These are phyloP conservation scores for Pogoniulus pusillus DNA, from an alignment of 2,797 vertebrate genomes.

Conservation along the genomic window DNA sequence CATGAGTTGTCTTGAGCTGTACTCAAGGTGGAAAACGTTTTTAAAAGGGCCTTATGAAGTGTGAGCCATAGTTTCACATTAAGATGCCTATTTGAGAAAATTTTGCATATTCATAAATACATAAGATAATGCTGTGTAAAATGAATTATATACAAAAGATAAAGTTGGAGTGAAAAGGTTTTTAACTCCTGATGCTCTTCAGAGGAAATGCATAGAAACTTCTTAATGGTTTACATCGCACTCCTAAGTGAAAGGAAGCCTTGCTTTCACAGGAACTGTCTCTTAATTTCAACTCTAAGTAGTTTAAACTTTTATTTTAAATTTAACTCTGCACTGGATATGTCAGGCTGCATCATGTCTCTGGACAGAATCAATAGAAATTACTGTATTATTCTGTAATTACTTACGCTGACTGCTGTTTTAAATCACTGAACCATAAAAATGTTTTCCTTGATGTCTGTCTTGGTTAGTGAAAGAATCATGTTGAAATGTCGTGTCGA, in stretches of 20 bases:
- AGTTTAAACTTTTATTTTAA: constrained; percentile 8
- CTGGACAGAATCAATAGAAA: constrained; percentile 56
- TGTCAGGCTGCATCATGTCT: constrained; percentile 54
- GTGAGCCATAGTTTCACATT: not conserved
- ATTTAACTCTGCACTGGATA: constrained; percentile 7
- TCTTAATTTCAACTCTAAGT: not conserved
- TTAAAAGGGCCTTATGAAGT: not conserved
- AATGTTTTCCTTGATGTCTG: constrained; percentile 45
- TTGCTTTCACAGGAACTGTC: not conserved
- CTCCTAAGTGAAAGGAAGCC: not conserved
- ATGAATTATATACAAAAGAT: not conserved
- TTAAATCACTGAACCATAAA: constrained; percentile 62
- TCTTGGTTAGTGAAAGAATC: constrained; percentile 43
- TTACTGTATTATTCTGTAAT: constrained; percentile 72
- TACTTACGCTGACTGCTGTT: constrained; percentile 64
- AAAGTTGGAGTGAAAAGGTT: not conserved
- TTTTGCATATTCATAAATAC: not conserved
- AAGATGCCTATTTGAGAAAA: not conserved
- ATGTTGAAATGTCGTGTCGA: constrained; percentile 7
- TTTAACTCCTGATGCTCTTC: not conserved
- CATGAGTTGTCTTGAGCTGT: not conserved
- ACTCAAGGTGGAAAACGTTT: not conserved
- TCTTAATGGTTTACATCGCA: not conserved
- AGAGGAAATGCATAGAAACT: not conserved
- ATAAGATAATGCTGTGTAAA: not conserved